Evolutionary conservation across 2,888 invertebrate species (phyloP).

Genomic region (Terebella lapidaria): DNA sequence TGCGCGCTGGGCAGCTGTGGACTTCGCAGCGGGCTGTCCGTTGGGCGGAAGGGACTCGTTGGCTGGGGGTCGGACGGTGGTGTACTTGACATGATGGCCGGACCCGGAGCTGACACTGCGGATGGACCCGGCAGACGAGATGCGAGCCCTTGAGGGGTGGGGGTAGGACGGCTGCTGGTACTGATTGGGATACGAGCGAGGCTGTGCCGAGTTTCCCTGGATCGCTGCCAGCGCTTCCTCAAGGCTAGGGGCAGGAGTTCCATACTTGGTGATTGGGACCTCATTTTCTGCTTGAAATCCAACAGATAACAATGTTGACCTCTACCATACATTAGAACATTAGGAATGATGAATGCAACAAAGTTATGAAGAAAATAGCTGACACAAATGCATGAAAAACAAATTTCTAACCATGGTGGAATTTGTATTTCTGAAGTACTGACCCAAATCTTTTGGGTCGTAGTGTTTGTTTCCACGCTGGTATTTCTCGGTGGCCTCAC

Average conservation of each 20-base stretch:
- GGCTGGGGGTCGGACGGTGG: neutral
- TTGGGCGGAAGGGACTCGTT: neutral
- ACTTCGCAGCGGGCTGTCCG: neutral
- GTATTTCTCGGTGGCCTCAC: slow-evolving; percentile 45
- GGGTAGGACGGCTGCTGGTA: neutral
- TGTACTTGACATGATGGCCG: neutral
- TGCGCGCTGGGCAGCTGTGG: neutral
- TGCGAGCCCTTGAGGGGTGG: neutral
- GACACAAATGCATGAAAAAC: too few relatives aligned
- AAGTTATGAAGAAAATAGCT: too few relatives aligned
- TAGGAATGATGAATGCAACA: too few relatives aligned
- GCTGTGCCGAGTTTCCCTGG: neutral
- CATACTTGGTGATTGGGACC: neutral
- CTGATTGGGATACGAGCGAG: neutral
- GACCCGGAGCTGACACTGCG: neutral
- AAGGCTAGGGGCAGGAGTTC: neutral
- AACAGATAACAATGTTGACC: too few relatives aligned
- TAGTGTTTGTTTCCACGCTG: slow-evolving; percentile 29
- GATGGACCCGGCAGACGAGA: neutral
- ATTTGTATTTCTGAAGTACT: too few relatives aligned
- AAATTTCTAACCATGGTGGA: too few relatives aligned
- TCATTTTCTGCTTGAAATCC: too few relatives aligned
- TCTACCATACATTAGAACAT: too few relatives aligned
- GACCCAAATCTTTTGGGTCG: neutral
- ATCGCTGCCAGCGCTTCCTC: neutral